phyloP scores from a whole-genome alignment of 2,797 vertebrate species.

The Semaprochilodus insignis region DNA sequence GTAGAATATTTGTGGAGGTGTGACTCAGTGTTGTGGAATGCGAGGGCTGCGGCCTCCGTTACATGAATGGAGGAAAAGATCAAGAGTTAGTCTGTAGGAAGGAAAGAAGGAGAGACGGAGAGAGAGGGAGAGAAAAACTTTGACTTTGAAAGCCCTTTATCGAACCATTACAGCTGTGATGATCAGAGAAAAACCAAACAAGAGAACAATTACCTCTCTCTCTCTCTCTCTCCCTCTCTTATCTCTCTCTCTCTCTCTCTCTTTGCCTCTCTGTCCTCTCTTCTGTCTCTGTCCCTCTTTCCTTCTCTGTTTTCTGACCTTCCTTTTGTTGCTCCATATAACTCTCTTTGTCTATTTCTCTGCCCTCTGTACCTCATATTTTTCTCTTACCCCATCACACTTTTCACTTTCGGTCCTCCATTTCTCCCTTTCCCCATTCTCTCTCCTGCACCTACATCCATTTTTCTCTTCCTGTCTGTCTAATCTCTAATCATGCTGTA shows the following conservation, averaged over 20 bases:
- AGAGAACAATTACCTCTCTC: background rate
- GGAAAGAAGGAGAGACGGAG: background rate
- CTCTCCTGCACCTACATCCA: no score
- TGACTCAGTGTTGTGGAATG: slow-evolving; percentile 28
- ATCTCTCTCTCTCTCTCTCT: background rate
- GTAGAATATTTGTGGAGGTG: slow-evolving; percentile 38
- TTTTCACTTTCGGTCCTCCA: no score
- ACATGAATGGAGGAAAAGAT: slow-evolving; percentile 3
- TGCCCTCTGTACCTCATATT: no score
- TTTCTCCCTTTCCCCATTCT: no score
- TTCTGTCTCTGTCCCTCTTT: no score
- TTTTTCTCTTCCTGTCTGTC: no score
- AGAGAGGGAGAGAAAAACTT: slow-evolving; percentile 9
- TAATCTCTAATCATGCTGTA: background rate
- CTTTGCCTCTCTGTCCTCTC: background rate
- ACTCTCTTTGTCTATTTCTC: no score
- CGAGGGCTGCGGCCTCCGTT: slow-evolving; percentile 3
- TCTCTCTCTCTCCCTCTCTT: background rate
- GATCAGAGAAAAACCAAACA: background rate
- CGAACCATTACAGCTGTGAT: background rate
- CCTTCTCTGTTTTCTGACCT: no score
- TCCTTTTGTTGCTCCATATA: no score
- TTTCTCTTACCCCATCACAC: no score
- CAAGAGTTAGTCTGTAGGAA: background rate
- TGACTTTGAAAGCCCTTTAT: background rate